Evolutionary conservation across 2,888 invertebrate species (phyloP).

Genomic region (Epinotia bilunana): DNA sequence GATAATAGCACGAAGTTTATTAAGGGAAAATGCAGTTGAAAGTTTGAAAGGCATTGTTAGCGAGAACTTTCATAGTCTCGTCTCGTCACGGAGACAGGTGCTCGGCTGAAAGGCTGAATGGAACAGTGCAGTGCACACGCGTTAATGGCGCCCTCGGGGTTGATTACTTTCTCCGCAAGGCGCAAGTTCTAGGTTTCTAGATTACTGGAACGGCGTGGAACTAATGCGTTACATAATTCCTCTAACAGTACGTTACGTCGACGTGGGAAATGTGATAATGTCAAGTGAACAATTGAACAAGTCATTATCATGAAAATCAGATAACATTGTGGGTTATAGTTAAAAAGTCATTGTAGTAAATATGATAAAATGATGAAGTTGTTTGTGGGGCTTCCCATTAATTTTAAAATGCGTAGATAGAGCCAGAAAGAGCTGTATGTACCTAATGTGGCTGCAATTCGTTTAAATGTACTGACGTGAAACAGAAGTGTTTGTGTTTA

Average conservation of each 20-base stretch:
- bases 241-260: neutral
- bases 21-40: constrained; percentile 38
- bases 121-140: constrained; percentile 23
- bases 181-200: constrained; percentile 45
- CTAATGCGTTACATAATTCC: constrained; percentile 27
- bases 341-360: neutral
- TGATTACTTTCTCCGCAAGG: constrained; percentile 42
- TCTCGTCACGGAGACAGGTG: constrained; percentile 40
- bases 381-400: neutral
- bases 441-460: constrained; percentile 33
- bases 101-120: constrained; percentile 42
- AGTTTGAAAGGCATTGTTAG: constrained; percentile 40
- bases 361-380: neutral
- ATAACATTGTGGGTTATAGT: neutral
- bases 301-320: constrained; percentile 8
- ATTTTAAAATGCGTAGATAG: constrained; percentile 10
- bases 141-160: constrained; percentile 34
- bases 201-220: constrained; percentile 34
- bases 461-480: constrained; percentile 35
- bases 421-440: neutral
- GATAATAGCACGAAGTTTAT: constrained; percentile 31
- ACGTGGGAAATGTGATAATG: constrained; percentile 21
- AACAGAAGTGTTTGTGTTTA: constrained; percentile 30
- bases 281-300: neutral
- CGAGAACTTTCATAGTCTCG: constrained; percentile 33